Base-by-base conservation (phyloP, 1,140 invertebrate species). In the Sesamia nonagrioides region DNA sequence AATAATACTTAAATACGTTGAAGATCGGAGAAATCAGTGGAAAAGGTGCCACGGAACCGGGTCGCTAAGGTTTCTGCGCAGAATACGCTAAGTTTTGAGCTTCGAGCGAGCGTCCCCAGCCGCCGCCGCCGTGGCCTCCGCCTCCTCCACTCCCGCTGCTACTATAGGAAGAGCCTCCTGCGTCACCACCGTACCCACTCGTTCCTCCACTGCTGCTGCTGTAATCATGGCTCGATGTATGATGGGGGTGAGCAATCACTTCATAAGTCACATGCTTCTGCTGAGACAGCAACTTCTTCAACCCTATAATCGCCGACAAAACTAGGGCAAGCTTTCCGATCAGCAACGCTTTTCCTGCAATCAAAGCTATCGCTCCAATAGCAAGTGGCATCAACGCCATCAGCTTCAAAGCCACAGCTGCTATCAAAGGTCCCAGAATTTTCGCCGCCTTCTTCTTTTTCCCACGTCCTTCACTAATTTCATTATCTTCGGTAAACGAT, bases 191-290 rank as follows among this genome's bases (percentile, higher is more conserved):
- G 35, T 93, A 93, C 7, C 94, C 91, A 72, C 95, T 95, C 8
- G 95, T 94, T 4, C 63, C 63, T 50, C 95, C 96, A 78, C 96
- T 96, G 76, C 96, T 96, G 77, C 96, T 96, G 76, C 96, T 96
- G 77, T 96, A 96, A 82, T 97, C 96, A 85, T 96, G 96, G 45
- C 96, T 96, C 17, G 96, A 96, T 0, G 96, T 95, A 84, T 97
- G 97, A 86, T 98, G 97, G n/a, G 97, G 97, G 88, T 98, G 97
- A 2, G 97, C 96, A 0, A 98, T 97, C 6, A 98, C 97, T 85
- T 98, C 97, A 89, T 98, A 98, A 1, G 97, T 98, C 72, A 98
- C 97, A 86, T 97, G 97, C 89, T 98, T 98, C 91, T 97, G 96
- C 89, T 96, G 95, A 72, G 96, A 95, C 56, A 98, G 91, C 8